Base-by-base conservation (phyloP, 1,140 invertebrate genomes). In the Eueides isabella region DNA sequence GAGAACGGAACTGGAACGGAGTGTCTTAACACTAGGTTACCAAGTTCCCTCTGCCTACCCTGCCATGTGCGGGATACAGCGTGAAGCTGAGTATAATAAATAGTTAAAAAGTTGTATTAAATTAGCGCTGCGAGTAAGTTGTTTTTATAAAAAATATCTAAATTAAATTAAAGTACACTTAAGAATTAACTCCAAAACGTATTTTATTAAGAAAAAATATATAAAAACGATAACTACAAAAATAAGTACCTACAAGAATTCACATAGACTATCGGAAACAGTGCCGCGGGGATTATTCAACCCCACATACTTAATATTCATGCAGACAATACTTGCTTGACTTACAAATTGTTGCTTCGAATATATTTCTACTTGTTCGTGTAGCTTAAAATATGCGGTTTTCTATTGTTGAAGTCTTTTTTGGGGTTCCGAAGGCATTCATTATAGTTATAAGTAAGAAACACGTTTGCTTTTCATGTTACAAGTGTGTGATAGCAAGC, bases 291-390 rank as follows among this genome's bases (percentile, higher is more conserved):
- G 48, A 23, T 55, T 55, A 55, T 55, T 55, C 48, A 44, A 44
- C 48, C n/a, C 48, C 48, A 19, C 44, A 55, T 23, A 23, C 48
- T 55, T 55, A 55, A 55, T 55, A 55, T 55, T 55, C 19, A 55
- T 55, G 48, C 48, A 12, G 48, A 55, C 44, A 48, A 48, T 55
- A 55, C 48, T 55, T 55, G 19, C 48, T 55, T 55, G 48, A 26
- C 48, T 55, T 23, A 55, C 48, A 55, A 55, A 55, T 55, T 55
- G 48, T 26, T 26, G 19, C 48, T 12, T 55, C 48, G 19, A 23
- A 55, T 55, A 23, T 55, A 23, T 55, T 26, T 19, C 19, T 23
- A 55, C 48, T 55, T 23, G 23, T 26, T 26, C 48, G 48, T 55
- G 48, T 55, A 23, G n/a, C 9, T 23, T 55, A 55, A 55, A 23